Evolutionary conservation across 92 coral and sea anemone genomes (phyloP).

Genomic region (Paragorgia papillata): DNA sequence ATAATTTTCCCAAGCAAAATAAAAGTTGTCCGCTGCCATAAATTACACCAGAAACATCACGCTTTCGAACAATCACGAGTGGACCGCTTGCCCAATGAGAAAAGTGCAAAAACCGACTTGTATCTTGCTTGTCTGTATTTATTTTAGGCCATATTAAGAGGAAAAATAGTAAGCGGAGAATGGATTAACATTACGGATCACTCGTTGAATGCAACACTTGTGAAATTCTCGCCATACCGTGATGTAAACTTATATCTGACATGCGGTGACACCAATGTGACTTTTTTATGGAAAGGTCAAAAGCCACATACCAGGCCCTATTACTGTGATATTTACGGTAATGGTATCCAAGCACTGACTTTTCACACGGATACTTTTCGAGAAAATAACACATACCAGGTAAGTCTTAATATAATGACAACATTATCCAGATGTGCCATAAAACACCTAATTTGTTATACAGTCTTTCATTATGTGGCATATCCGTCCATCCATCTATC

Average conservation of each 20-base stretch:
- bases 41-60: too few species aligned
- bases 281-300: neutral
- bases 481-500: too few species aligned
- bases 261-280: neutral
- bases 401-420: neutral
- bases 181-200: neutral
- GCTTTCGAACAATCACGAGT: too few species aligned
- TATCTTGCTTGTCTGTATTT: neutral
- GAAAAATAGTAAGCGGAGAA: neutral
- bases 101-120: too few species aligned
- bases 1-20: too few species aligned
- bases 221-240: conserved; percentile 20
- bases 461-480: too few species aligned
- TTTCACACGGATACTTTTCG: conserved; percentile 8
- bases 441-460: too few species aligned
- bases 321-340: conserved; percentile 13
- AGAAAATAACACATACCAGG: conserved; percentile 1
- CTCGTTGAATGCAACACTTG: neutral
- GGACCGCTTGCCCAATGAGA: too few species aligned
- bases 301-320: neutral
- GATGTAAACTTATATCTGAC: neutral
- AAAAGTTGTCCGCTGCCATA: too few species aligned
- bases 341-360: conserved; percentile 13
- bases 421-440: too few species aligned
- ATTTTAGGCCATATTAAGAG: too few species aligned